Evolutionary conservation across 1,140 invertebrate genomes (phyloP), one percentile per base, ranked within the genome.

Genomic region (Ganaspis sp.): DNA sequence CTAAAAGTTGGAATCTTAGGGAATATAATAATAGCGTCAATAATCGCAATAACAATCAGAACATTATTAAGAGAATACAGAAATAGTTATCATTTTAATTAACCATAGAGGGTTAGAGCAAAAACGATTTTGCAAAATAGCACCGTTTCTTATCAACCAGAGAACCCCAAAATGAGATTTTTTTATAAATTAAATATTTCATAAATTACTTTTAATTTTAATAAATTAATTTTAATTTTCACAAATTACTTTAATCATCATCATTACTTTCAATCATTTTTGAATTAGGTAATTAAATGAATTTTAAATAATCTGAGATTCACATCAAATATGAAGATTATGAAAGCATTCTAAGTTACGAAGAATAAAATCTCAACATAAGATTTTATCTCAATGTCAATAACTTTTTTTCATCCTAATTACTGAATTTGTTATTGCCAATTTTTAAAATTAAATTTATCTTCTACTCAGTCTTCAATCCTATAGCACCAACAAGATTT

Each of bases 121-220:
- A 64, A 64, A 34, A 64, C 21, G 26, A 64, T 64, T 49, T 64
- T 29, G 23, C 58, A 64, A 34, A 64, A 82, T 83, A 83, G 83
- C 84, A 84, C 83, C 80, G 80, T 83, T 80, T 77, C 72, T 80
- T 74, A 58, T 71, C 69, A 76, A 12, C 82, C 84, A 85, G 84
- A 83, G 84, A 79, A 77, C 80, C 79, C 80, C 70, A 49, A 19
- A 78, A 81, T 70, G 69, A 81, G 73, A 78, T 72, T 40, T 23
- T 45, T 69, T 21, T 17, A 75, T 71, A 70, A 15, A 78, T 77
- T 76, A 17, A 12, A 3, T 34, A 34, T 34, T 34, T 34, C n/a
- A n/a, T n/a, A n/a, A n/a, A n/a, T n/a, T n/a, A n/a, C n/a, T n/a
- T n/a, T n/a, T n/a, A n/a, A n/a, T n/a, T n/a, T n/a, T n/a, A n/a